Percentiles rank a stretch among this genome's conserved stretches.
These are phyloP conservation scores for Nemotelus nigrinus DNA, from an alignment of 2,888 invertebrate species.

Conservation along the genomic window DNA sequence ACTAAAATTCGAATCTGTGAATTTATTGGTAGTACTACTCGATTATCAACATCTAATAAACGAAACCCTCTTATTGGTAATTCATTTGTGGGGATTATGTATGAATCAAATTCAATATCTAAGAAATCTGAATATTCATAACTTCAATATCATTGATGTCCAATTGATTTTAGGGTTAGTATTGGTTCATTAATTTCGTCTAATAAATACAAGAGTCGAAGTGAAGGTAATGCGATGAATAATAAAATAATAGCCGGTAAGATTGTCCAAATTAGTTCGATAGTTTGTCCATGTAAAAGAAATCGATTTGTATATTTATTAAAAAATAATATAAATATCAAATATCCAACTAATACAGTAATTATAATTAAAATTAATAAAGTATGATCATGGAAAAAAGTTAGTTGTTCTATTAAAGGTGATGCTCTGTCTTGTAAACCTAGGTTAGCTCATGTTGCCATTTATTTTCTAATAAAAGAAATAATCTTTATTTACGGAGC, in stretches of 20 bases:
- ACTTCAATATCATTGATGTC: constrained; percentile 74
- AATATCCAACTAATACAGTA: constrained; percentile 69
- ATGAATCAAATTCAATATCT: constrained; percentile 71
- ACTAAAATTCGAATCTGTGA: constrained; percentile 73
- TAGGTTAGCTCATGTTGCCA: constrained; percentile 70
- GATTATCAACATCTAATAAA: constrained; percentile 73
- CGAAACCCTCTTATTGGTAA: constrained; percentile 66
- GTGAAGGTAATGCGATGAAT: constrained; percentile 72
- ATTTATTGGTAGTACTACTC: constrained; percentile 69
- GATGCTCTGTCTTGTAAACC: constrained; percentile 71
- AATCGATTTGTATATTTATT: constrained; percentile 70
- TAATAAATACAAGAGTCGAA: constrained; percentile 70
- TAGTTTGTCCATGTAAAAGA: constrained; percentile 69
- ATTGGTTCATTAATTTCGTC: constrained; percentile 71
- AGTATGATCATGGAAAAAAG: constrained; percentile 72
- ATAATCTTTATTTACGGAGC: constrained; percentile 72
- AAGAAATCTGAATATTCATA: constrained; percentile 75
- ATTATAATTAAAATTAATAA: constrained; percentile 72
- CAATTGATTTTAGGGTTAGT: constrained; percentile 71
- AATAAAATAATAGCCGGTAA: constrained; percentile 71
- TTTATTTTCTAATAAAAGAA: constrained; percentile 72
- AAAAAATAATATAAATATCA: constrained; percentile 69
- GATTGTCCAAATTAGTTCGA: constrained; percentile 75
- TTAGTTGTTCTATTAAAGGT: constrained; percentile 74
- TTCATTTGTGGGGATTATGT: constrained; percentile 68